phyloP scores from a whole-genome alignment of 2,888 invertebrate species.

The Lasioglossum morio region DNA sequence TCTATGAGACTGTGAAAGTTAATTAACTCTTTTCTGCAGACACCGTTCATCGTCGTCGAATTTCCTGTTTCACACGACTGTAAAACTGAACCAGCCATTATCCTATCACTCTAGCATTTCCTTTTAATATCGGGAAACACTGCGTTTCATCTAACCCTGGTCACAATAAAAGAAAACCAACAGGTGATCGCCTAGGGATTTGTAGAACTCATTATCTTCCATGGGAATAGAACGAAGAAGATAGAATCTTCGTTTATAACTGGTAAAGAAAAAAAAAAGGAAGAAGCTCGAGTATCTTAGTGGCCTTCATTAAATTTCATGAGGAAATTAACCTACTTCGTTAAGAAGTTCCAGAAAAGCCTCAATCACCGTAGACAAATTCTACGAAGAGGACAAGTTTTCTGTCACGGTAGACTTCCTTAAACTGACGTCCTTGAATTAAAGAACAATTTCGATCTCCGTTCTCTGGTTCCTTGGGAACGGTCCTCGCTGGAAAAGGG shows the following conservation, averaged over 20 bases:
- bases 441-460: slow-evolving; percentile 11
- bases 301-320: slow-evolving; percentile 17
- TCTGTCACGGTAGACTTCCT: slow-evolving; percentile 15
- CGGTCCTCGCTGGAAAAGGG: not conserved
- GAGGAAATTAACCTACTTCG: slow-evolving; percentile 29
- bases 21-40: not conserved
- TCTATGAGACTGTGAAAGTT: not conserved
- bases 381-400: not conserved
- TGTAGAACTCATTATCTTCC: not conserved
- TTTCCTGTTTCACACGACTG: not conserved
- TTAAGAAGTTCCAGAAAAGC: slow-evolving; percentile 24
- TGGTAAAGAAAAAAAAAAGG: not conserved
- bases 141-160: not conserved
- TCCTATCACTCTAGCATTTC: not conserved
- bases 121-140: not conserved
- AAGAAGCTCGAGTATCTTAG: slow-evolving; percentile 7
- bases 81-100: not conserved
- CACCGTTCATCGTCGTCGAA: not conserved
- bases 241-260: not conserved
- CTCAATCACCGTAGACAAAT: slow-evolving; percentile 16
- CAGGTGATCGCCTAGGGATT: not conserved
- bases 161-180: not conserved
- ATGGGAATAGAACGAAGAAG: not conserved
- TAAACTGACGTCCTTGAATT: slow-evolving; percentile 20
- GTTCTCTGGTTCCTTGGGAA: not conserved